phyloP scores from a whole-genome alignment of 2,888 invertebrate species.

The Drosophila macrospina region DNA sequence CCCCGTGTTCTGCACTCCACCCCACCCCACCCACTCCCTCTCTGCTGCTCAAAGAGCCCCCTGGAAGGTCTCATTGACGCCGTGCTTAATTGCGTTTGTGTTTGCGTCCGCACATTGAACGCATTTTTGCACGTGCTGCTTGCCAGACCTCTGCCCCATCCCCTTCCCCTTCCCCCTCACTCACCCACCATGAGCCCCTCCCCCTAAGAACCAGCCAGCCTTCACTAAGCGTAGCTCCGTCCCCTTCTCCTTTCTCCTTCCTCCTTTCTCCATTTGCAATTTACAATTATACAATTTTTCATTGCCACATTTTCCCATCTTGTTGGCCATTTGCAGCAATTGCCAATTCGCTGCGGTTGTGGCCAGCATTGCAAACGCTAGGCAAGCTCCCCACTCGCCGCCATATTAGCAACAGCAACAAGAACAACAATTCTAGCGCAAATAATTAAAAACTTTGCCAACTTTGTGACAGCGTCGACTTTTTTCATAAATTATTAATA shows the following conservation, averaged over 20 bases:
- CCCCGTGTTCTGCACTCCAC: too few species aligned
- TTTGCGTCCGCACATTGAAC: conserved; percentile 72
- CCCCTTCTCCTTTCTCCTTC: conserved; percentile 18
- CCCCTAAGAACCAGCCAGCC: conserved; percentile 17
- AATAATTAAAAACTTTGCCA: conserved; percentile 75
- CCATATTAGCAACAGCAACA: background rate
- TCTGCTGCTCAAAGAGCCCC: background rate
- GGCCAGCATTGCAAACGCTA: conserved; percentile 54
- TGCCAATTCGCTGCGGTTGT: conserved; percentile 69
- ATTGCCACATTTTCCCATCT: conserved; percentile 60
- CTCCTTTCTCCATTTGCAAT: conserved; percentile 47
- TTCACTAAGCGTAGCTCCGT: conserved; percentile 33
- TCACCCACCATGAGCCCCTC: background rate
- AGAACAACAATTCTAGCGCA: conserved; percentile 43
- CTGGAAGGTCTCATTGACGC: conserved; percentile 72
- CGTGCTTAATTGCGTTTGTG: conserved; percentile 81
- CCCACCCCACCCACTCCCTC: too few species aligned
- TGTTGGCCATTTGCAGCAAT: conserved; percentile 55
- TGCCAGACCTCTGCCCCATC: conserved; percentile 3
- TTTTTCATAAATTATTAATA: conserved; percentile 75
- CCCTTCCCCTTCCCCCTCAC: background rate
- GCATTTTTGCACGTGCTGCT: conserved; percentile 78
- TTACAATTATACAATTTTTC: conserved; percentile 66
- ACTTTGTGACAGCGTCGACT: conserved; percentile 46
- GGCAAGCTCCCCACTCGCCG: background rate